Evolutionary conservation across 2,888 invertebrate species (phyloP).

Genomic region (Halocaridina rubra): DNA sequence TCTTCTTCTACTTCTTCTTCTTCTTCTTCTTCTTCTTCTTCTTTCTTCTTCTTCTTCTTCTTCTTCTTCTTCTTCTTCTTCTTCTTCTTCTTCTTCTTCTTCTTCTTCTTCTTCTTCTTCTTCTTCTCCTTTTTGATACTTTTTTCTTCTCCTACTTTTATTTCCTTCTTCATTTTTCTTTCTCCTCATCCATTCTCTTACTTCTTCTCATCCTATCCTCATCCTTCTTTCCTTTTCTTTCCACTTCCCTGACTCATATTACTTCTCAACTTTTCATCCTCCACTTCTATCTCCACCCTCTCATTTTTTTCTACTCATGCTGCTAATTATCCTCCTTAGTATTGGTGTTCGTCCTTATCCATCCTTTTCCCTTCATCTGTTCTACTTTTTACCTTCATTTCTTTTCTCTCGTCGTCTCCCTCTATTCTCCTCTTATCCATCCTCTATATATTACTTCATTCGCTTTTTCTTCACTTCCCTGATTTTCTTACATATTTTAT

Average conservation of each 20-base stretch:
- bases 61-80: neutral
- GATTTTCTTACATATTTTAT: no score
- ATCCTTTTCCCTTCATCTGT: no score
- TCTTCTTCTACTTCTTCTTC: neutral
- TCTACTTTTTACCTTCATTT: no score
- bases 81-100: neutral
- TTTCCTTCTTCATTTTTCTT: neutral
- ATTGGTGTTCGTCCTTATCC: no score
- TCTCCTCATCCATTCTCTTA: no score
- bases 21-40: neutral
- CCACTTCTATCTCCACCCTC: neutral
- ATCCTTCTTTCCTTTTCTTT: neutral
- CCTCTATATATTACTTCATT: no score
- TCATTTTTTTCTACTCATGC: neutral
- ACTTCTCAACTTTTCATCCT: no score
- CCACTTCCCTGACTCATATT: neutral
- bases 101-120: neutral
- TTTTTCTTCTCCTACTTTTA: neutral
- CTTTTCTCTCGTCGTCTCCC: no score
- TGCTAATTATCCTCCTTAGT: no score
- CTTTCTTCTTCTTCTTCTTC: neutral
- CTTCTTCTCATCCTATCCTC: neutral
- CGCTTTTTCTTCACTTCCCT: no score
- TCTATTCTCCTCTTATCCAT: no score
- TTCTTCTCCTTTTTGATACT: neutral